These are phyloP conservation scores for Ifrita kowaldi DNA, from an alignment of 2,113 vertebrate species.

Conservation along the genomic window DNA sequence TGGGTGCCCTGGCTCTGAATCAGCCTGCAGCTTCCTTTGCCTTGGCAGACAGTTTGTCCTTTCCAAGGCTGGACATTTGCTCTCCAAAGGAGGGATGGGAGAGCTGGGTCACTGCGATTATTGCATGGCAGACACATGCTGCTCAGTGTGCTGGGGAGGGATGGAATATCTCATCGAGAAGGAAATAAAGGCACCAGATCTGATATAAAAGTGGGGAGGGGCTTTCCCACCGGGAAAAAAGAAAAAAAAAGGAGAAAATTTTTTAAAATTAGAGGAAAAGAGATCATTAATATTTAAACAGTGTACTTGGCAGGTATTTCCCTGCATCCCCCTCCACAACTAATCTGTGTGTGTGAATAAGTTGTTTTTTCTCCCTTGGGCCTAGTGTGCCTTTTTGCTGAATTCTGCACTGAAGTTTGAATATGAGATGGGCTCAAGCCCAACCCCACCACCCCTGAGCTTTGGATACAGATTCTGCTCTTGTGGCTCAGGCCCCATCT, in stretches of 20 bases:
- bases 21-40: not conserved
- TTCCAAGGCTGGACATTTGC: not conserved
- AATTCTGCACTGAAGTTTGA: not conserved
- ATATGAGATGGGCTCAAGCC: not conserved
- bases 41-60: not conserved
- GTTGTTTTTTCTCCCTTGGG: not conserved
- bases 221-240: not conserved
- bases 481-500: not conserved
- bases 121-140: not conserved
- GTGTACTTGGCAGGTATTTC: not conserved
- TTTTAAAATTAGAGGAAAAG: not conserved
- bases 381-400: not conserved
- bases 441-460: not conserved
- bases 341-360: not conserved
- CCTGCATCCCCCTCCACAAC: not conserved
- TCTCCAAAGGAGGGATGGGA: not conserved
- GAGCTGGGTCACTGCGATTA: not conserved
- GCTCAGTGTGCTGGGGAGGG: not conserved
- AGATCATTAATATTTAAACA: not conserved
- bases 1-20: not conserved
- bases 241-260: fast-evolving
- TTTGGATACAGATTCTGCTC: not conserved
- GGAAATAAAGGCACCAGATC: not conserved
- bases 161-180: not conserved
- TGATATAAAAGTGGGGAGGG: not conserved